phyloP scores from a whole-genome alignment of 2,888 invertebrate species.

The Melanostoma mellinum region DNA sequence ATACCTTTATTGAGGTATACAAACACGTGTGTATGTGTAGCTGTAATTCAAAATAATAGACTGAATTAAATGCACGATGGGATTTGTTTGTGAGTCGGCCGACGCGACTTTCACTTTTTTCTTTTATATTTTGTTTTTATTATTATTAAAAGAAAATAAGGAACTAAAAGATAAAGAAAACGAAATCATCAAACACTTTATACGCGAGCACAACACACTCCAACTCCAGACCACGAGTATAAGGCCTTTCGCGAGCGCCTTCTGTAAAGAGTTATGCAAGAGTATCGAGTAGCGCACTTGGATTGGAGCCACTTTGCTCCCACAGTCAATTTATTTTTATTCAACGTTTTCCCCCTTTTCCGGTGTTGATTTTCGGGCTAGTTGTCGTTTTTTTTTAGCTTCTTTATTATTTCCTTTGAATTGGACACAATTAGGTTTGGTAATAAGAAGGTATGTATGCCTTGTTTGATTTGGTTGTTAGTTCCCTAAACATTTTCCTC shows the following conservation, averaged over 20 bases:
- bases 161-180: slow-evolving; percentile 54
- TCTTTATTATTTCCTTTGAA: slow-evolving; percentile 19
- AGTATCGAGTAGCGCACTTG: slow-evolving; percentile 8
- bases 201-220: neutral
- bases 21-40: too few species aligned
- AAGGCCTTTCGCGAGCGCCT: slow-evolving; percentile 37
- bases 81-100: too few species aligned
- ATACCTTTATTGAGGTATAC: too few species aligned
- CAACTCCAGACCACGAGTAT: slow-evolving; percentile 19
- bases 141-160: slow-evolving; percentile 27
- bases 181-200: slow-evolving; percentile 40
- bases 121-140: neutral
- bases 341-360: slow-evolving; percentile 19
- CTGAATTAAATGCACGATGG: too few species aligned
- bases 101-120: neutral
- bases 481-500: too few species aligned
- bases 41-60: too few species aligned
- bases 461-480: too few species aligned
- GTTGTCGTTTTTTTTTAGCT: slow-evolving; percentile 17
- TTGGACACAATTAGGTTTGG: neutral
- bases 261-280: slow-evolving; percentile 52
- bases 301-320: slow-evolving; percentile 21
- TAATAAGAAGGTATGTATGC: too few species aligned
- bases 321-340: slow-evolving; percentile 16
- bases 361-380: slow-evolving; percentile 9